phyloP scores from a whole-genome alignment of 1,140 invertebrate species.

The Euschistus heros region DNA sequence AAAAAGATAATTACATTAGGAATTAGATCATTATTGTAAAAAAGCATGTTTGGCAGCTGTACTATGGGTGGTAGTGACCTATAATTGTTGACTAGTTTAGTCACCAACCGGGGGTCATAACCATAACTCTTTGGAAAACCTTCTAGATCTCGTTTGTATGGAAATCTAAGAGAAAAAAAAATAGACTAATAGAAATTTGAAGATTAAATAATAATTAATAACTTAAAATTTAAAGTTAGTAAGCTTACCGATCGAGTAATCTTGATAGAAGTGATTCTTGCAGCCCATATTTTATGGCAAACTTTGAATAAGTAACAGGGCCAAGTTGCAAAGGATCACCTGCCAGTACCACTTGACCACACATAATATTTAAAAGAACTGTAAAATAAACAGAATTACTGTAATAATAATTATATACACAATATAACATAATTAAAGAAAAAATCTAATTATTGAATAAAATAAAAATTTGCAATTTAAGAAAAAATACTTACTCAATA shows the following conservation, averaged over 20 bases:
- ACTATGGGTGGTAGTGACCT: conserved; percentile 70
- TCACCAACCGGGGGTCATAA: conserved; percentile 57
- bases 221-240: too few species aligned
- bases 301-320: conserved; percentile 60
- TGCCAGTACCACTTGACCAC: conserved; percentile 65
- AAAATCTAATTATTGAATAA: too few species aligned
- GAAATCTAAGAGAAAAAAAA: conserved; percentile 17
- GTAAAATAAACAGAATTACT: conserved; percentile 11
- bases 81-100: conserved; percentile 62
- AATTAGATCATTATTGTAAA: conserved; percentile 65
- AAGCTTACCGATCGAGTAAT: conserved; percentile 28
- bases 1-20: conserved; percentile 37
- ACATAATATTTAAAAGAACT: conserved; percentile 35
- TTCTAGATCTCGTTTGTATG: conserved; percentile 31
- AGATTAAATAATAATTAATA: too few species aligned
- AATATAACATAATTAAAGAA: neutral
- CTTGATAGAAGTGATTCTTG: conserved; percentile 32
- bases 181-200: too few species aligned
- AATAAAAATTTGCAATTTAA: neutral
- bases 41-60: conserved; percentile 60
- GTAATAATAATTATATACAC: conserved; percentile 7
- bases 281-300: conserved; percentile 52
- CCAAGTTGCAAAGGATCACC: conserved; percentile 89
- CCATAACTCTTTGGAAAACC: conserved; percentile 39
- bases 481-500: conserved; percentile 40